phyloP scores from a whole-genome alignment of 2,888 invertebrate species.

The Miltochrista miniata region DNA sequence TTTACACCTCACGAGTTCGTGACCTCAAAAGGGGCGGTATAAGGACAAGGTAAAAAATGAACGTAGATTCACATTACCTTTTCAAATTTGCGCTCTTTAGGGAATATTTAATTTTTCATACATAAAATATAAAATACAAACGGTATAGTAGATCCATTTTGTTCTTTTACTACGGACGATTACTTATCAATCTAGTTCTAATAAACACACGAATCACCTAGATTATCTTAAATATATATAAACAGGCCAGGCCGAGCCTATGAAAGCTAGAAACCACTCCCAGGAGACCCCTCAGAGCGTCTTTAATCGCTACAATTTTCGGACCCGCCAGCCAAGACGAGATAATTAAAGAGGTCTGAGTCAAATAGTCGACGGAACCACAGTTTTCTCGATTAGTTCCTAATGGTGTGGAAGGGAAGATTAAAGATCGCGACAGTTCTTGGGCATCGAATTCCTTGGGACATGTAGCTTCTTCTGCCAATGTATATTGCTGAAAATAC shows the following conservation, averaged over 20 bases:
- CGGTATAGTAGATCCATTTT: too few relatives aligned
- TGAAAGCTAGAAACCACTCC: slow-evolving; percentile 33
- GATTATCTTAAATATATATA: slow-evolving; percentile 34
- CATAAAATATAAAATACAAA: too few relatives aligned
- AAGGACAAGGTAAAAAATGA: too few relatives aligned
- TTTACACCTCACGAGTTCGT: too few relatives aligned
- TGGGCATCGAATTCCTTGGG: slow-evolving; percentile 30
- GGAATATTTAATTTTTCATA: too few relatives aligned
- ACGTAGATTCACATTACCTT: too few relatives aligned
- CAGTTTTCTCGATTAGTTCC: slow-evolving; percentile 63
- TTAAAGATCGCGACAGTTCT: slow-evolving; percentile 53
- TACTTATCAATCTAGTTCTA: slow-evolving; percentile 2
- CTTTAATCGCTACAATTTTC: slow-evolving; percentile 31
- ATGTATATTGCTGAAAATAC: slow-evolving; percentile 9
- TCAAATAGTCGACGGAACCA: slow-evolving; percentile 42
- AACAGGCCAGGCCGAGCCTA: slow-evolving; percentile 43
- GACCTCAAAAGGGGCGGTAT: too few relatives aligned
- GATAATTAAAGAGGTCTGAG: slow-evolving; percentile 49
- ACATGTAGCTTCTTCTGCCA: slow-evolving; percentile 25
- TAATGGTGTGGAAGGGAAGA: slow-evolving; percentile 64
- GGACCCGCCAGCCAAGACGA: slow-evolving; percentile 13
- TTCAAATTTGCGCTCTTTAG: too few relatives aligned
- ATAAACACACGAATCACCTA: slow-evolving; percentile 40
- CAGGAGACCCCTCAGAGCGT: slow-evolving; percentile 28
- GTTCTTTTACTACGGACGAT: too few relatives aligned